Evolutionary conservation across 2,113 vertebrate species (phyloP).

Genomic region (Tetrax tetrax): DNA sequence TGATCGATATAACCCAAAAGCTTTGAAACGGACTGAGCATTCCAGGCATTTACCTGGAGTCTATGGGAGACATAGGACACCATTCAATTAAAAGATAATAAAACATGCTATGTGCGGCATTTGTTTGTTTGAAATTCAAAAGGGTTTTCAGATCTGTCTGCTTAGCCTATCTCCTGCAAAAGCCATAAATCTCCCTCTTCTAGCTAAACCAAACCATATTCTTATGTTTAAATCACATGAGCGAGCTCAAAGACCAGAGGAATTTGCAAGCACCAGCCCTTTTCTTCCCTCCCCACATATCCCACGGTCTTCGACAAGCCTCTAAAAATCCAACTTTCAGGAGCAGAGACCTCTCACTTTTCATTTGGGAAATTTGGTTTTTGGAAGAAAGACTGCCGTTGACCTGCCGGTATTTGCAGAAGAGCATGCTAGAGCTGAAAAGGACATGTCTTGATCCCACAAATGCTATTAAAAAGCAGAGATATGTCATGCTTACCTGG

Average conservation of each 20-base stretch:
- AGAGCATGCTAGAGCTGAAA: not conserved
- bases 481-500: not conserved
- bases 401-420: not conserved
- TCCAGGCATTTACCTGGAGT: slow-evolving; percentile 18
- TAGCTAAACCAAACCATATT: slow-evolving; percentile 57
- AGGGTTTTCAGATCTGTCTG: not conserved
- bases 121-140: slow-evolving; percentile 44
- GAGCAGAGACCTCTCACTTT: not conserved
- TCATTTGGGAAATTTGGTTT: not conserved
- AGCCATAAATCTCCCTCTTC: slow-evolving; percentile 40
- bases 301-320: not conserved
- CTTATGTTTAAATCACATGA: not conserved
- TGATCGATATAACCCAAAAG: not conserved
- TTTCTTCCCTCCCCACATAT: not conserved
- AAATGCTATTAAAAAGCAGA: not conserved
- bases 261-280: slow-evolving; percentile 29
- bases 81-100: slow-evolving; percentile 6
- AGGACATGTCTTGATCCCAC: not conserved
- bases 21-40: not conserved
- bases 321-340: not conserved
- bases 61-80: not conserved
- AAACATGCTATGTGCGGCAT: not conserved
- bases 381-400: not conserved
- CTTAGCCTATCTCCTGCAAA: slow-evolving; percentile 22
- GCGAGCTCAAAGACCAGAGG: slow-evolving; percentile 22